These are phyloP conservation scores for Ammodytes marinus DNA, from an alignment of 2,113 vertebrate genomes.

Conservation along the genomic window DNA sequence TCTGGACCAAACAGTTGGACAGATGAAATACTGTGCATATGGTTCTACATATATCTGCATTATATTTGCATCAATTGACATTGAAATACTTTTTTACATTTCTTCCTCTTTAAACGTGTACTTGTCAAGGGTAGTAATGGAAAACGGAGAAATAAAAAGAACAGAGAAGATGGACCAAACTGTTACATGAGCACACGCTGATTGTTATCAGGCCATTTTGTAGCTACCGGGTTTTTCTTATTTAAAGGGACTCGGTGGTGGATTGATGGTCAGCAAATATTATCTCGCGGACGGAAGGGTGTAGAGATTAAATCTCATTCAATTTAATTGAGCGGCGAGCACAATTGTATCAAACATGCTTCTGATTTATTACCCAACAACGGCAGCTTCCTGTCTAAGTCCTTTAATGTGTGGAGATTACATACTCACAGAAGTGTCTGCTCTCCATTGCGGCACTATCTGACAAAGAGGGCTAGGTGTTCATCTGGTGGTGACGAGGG, in stretches of 20 bases:
- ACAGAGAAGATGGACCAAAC: neutral
- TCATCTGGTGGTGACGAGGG: too few species aligned
- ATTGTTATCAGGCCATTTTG: constrained; percentile 21
- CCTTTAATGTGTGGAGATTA: neutral
- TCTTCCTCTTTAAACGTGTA: neutral
- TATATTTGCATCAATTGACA: neutral
- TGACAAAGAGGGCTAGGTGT: too few species aligned
- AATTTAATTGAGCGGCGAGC: constrained; percentile 17
- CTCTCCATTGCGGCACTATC: too few species aligned
- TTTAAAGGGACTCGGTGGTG: neutral
- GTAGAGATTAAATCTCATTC: constrained; percentile 35
- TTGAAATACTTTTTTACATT: neutral
- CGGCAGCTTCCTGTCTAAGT: constrained; percentile 6
- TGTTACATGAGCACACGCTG: neutral
- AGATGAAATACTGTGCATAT: neutral
- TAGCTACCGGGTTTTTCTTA: neutral
- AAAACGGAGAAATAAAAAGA: neutral
- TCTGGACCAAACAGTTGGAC: neutral
- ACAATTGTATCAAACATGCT: constrained; percentile 32
- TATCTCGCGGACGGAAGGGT: constrained; percentile 18
- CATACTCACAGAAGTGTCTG: too few species aligned
- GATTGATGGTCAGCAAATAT: constrained; percentile 31
- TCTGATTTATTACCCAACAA: constrained; percentile 41
- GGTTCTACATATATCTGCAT: neutral
- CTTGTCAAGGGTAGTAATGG: neutral